These are phyloP conservation scores for Coilia nasus DNA, from an alignment of 2,797 vertebrate species.

Conservation along the genomic window DNA sequence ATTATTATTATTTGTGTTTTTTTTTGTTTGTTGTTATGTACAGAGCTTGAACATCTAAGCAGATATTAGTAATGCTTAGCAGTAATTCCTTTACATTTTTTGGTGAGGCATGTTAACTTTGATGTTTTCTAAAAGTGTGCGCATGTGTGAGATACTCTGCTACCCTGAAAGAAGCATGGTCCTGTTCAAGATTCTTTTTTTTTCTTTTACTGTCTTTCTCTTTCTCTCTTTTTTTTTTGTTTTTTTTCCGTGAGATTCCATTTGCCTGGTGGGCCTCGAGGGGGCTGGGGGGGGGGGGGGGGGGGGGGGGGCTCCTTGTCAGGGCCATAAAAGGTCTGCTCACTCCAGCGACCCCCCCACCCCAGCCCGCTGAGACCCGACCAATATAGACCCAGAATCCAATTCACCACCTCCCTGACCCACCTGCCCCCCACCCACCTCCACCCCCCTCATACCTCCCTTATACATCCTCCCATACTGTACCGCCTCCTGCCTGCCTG, in stretches of 20 bases:
- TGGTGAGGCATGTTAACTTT: not conserved
- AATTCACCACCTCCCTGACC: slow-evolving; percentile 6
- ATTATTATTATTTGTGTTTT: no score
- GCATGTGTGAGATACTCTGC: not conserved
- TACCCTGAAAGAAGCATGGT: not conserved
- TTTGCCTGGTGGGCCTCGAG: not conserved
- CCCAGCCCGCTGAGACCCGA: not conserved
- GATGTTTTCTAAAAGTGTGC: not conserved
- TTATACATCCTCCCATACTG: not conserved
- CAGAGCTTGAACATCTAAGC: not conserved
- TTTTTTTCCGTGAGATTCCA: slow-evolving; percentile 11
- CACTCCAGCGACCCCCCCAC: not conserved
- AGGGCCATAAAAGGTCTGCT: slow-evolving; percentile 22
- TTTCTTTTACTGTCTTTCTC: not conserved
- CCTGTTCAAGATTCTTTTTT: not conserved
- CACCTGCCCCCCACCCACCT: not conserved
- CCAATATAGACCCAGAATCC: slow-evolving; percentile 20
- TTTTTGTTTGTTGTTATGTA: not conserved
- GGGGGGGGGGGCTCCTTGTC: not conserved
- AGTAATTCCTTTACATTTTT: not conserved
- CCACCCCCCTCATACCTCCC: not conserved
- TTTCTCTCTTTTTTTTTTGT: not conserved
- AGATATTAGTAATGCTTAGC: not conserved
- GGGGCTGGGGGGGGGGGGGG: not conserved
- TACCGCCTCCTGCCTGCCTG: not conserved